Evolutionary conservation across 2,797 vertebrate genomes (phyloP).

Genomic region (Selene dorsalis): DNA sequence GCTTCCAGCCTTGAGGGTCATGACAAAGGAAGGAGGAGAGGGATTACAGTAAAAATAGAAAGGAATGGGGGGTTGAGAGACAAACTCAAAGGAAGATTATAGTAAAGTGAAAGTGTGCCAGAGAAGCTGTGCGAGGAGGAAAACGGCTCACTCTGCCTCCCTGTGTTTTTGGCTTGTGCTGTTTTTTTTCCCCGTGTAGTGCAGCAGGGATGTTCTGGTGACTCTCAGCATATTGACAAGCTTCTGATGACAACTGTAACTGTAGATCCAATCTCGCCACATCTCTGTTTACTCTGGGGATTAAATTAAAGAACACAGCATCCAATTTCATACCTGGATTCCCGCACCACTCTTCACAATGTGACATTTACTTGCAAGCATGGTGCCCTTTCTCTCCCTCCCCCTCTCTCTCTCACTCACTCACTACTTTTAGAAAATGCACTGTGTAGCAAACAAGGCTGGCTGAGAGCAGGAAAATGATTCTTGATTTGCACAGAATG

Average conservation of each 20-base stretch:
- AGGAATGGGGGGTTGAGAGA: conserved; percentile 39
- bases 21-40: conserved; percentile 49
- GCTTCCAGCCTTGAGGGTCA: conserved; percentile 60
- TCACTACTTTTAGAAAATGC: conserved; percentile 36
- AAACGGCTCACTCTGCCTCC: conserved; percentile 7
- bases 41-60: conserved; percentile 69
- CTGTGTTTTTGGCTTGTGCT: conserved; percentile 14
- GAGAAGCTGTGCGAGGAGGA: conserved; percentile 31
- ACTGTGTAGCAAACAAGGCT: conserved; percentile 34
- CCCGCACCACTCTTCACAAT: conserved; percentile 60
- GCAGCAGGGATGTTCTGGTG: conserved; percentile 41
- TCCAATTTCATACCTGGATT: conserved; percentile 87
- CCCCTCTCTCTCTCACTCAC: conserved; percentile 7
- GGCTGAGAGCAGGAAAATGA: conserved; percentile 34
- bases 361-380: conserved; percentile 70
- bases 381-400: conserved; percentile 57
- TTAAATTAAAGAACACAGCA: conserved; percentile 84
- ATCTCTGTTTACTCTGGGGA: conserved; percentile 80
- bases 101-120: conserved; percentile 49
- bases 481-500: conserved; percentile 18
- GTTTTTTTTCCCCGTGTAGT: conserved; percentile 1
- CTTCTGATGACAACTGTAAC: conserved; percentile 59
- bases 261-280: conserved; percentile 66
- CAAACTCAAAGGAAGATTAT: conserved; percentile 59
- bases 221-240: conserved; percentile 64